A percentile compares a stretch with the other conserved stretches of the same genome.
Evolutionary conservation across 2,113 vertebrate species (phyloP).

Genomic region (Hypomesus transpacificus): DNA sequence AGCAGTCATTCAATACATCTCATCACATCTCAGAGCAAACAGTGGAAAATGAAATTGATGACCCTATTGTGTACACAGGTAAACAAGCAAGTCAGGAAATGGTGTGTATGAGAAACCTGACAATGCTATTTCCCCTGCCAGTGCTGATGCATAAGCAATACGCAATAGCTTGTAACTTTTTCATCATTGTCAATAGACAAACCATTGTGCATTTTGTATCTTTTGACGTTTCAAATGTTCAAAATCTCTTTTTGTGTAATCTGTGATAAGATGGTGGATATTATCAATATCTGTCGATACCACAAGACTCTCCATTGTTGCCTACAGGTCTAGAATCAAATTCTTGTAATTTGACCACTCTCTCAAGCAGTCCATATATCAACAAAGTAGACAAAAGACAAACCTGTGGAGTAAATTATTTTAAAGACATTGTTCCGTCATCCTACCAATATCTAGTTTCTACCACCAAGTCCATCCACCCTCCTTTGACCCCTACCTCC

Average conservation of each 20-base stretch:
- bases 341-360: background rate
- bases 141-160: too few relatives aligned
- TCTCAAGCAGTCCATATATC: background rate
- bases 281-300: too few relatives aligned
- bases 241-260: too few relatives aligned
- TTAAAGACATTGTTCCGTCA: too few relatives aligned
- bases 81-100: background rate
- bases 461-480: background rate
- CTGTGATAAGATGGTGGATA: too few relatives aligned
- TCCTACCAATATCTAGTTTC: background rate
- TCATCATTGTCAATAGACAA: too few relatives aligned
- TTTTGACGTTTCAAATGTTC: too few relatives aligned
- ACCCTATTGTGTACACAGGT: background rate
- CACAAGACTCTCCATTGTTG: too few relatives aligned
- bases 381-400: background rate
- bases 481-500: background rate
- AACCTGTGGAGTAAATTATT: background rate
- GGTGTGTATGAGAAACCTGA: background rate
- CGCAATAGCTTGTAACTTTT: too few relatives aligned
- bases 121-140: too few relatives aligned
- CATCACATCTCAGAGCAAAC: constrained; percentile 1
- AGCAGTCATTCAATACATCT: constrained; percentile 6
- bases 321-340: background rate
- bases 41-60: background rate
- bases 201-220: too few relatives aligned